Evolutionary conservation across 2,797 vertebrate genomes (phyloP).

Genomic region (Cichlasoma orientale): DNA sequence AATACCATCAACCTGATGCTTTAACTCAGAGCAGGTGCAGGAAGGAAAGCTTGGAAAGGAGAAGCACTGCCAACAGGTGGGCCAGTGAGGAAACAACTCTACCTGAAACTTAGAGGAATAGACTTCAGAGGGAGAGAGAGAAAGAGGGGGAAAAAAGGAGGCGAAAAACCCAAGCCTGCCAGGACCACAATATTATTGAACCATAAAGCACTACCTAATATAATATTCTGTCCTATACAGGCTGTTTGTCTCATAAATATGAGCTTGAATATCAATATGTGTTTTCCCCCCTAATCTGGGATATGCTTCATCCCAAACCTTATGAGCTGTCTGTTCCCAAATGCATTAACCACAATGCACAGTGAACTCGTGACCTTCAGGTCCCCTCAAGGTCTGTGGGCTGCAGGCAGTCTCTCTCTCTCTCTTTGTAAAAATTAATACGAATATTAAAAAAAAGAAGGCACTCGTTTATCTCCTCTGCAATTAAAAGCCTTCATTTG

Average conservation of each 20-base stretch:
- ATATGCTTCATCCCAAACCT: neutral
- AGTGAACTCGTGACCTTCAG: neutral
- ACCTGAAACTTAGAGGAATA: neutral
- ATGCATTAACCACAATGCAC: neutral
- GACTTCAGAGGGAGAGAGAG: neutral
- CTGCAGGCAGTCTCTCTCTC: neutral
- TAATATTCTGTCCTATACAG: no score
- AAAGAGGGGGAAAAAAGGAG: neutral
- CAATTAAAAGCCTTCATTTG: conserved; percentile 31
- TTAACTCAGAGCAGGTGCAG: neutral
- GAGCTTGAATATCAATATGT: no score
- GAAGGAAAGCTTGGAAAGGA: neutral
- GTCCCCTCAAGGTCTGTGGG: neutral
- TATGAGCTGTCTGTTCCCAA: neutral
- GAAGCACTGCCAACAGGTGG: neutral
- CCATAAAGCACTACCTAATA: no score
- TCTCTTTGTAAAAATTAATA: neutral
- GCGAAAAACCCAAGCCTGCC: neutral
- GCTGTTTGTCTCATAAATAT: no score
- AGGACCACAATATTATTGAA: neutral
- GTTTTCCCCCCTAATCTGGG: no score
- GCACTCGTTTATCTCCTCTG: conserved; percentile 6
- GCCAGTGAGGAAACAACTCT: no score
- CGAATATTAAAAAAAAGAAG: neutral
- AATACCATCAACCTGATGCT: neutral